phyloP scores from a whole-genome alignment of 2,113 vertebrate genomes.

The Turnix velox region DNA sequence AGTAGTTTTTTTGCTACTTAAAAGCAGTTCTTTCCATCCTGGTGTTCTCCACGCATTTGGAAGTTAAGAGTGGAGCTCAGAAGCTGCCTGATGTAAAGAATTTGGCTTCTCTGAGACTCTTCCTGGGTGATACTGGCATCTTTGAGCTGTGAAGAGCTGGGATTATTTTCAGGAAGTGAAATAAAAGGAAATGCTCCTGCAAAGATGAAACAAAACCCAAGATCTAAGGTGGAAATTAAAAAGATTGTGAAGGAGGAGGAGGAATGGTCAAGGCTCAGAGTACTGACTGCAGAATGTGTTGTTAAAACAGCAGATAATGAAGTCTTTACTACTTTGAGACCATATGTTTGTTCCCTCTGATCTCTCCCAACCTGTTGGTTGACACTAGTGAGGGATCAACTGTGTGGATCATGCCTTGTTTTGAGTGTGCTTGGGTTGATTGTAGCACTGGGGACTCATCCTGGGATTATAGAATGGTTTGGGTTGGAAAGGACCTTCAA shows the following conservation, averaged over 20 bases:
- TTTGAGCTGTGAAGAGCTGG: background rate
- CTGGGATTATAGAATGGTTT: too few relatives aligned
- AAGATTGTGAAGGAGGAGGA: background rate
- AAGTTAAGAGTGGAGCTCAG: background rate
- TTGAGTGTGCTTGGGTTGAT: background rate
- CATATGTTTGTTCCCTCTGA: background rate
- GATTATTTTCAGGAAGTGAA: background rate
- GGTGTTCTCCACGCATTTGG: background rate
- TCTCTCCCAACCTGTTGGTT: slow-evolving; percentile 40
- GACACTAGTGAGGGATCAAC: slow-evolving; percentile 18
- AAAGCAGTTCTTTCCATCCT: background rate
- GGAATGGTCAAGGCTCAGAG: background rate
- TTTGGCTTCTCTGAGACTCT: background rate
- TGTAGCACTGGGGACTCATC: background rate
- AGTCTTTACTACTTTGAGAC: background rate
- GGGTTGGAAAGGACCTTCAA: too few relatives aligned
- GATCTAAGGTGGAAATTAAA: background rate
- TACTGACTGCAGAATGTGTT: background rate
- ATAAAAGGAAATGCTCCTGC: background rate
- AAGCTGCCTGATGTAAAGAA: background rate
- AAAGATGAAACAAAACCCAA: background rate
- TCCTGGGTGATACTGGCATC: background rate
- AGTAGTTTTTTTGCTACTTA: background rate
- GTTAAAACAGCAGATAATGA: background rate
- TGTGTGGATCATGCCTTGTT: background rate